These are phyloP conservation scores for Pygmarrhopalites habei DNA, from an alignment of 1,140 invertebrate species.

Conservation along the genomic window DNA sequence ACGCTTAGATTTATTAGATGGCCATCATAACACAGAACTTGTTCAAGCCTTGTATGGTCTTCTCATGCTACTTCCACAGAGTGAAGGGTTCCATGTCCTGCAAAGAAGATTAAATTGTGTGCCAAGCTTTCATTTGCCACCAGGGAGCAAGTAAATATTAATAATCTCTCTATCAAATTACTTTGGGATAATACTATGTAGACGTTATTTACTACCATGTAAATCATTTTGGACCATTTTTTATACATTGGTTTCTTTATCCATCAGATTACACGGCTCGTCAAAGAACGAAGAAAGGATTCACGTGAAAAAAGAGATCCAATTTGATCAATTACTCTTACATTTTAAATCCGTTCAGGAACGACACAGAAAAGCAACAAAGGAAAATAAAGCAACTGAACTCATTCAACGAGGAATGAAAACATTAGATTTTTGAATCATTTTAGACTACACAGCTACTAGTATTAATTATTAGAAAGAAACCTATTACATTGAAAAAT, in stretches of 20 bases:
- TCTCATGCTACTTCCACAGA: conserved; percentile 95
- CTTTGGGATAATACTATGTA: too few species aligned
- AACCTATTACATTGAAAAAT: too few species aligned
- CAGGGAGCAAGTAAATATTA: conserved; percentile 44
- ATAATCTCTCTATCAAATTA: too few species aligned
- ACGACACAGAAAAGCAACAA: conserved; percentile 54
- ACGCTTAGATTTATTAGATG: conserved; percentile 80
- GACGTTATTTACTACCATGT: too few species aligned
- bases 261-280: conserved; percentile 28
- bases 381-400: conserved; percentile 43
- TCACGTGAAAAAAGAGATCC: conserved; percentile 46
- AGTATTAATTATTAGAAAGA: background rate
- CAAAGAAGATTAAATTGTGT: conserved; percentile 81
- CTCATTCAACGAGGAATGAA: conserved; percentile 41
- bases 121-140: conserved; percentile 54
- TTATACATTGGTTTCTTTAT: too few species aligned
- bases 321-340: conserved; percentile 55
- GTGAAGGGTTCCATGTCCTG: conserved; percentile 85
- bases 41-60: conserved; percentile 88
- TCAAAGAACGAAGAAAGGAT: conserved; percentile 40
- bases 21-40: conserved; percentile 66
- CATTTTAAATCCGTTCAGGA: conserved; percentile 61
- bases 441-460: background rate
- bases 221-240: too few species aligned
- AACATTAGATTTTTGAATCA: conserved; percentile 18